Percentiles rank a stretch among this genome's conserved stretches.
Evolutionary conservation across 2,113 vertebrate species (phyloP).

Genomic region (Desmodus rotundus): DNA sequence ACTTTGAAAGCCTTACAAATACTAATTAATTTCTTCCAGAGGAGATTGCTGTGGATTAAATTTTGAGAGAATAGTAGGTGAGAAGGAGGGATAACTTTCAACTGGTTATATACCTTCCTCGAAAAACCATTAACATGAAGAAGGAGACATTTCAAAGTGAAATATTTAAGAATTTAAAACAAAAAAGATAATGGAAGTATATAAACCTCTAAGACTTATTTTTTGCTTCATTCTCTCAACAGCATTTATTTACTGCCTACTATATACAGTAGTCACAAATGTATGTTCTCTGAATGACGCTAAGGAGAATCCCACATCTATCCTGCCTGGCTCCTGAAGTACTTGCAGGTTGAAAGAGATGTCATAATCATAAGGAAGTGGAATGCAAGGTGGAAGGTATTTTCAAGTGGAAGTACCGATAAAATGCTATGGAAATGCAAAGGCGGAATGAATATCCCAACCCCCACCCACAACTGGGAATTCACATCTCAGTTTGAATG

Average conservation of each 20-base stretch:
- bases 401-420: not conserved
- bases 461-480: not conserved
- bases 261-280: not conserved
- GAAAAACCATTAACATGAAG: not conserved
- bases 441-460: not conserved
- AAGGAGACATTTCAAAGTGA: not conserved
- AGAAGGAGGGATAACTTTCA: not conserved
- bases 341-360: not conserved
- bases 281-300: not conserved
- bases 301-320: not conserved
- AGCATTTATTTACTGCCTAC: not conserved
- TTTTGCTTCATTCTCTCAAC: not conserved
- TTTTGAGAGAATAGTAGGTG: conserved; percentile 46
- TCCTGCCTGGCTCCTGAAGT: not conserved
- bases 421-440: not conserved
- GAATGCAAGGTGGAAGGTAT: not conserved
- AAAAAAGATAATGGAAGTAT: not conserved
- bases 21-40: conserved; percentile 71
- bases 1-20: conserved; percentile 52
- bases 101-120: not conserved
- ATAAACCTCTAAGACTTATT: not conserved
- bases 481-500: not conserved
- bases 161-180: not conserved
- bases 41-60: conserved; percentile 70
- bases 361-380: not conserved